Conservation (phyloP, 2,113 vertebrate species). For the Potamarius usumacintae region DNA sequence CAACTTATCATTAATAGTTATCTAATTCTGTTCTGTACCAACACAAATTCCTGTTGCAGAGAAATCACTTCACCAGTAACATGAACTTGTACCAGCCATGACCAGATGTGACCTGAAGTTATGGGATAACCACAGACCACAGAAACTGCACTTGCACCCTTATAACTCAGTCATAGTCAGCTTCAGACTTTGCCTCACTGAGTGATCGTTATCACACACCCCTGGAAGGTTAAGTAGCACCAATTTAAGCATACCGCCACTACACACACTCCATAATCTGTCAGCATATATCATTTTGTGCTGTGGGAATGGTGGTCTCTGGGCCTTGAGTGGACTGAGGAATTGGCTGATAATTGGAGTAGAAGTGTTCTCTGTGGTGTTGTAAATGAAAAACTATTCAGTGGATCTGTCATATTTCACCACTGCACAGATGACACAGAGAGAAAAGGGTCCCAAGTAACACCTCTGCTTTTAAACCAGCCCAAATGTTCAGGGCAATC, state of each 20-base stretch:
- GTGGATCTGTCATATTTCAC: conserved; percentile 40
- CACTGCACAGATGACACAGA: conserved; percentile 3
- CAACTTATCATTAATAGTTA: conserved; percentile 32
- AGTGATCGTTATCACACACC: conserved; percentile 10
- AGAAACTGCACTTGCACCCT: neutral
- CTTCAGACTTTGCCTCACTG: neutral
- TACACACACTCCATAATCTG: conserved; percentile 10
- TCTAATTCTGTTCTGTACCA: neutral
- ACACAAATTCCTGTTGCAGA: neutral
- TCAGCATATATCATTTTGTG: conserved; percentile 5
- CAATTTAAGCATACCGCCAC: conserved; percentile 15
- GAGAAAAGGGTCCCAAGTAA: conserved; percentile 31
- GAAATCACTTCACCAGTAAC: neutral
- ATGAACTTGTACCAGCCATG: conserved; percentile 1
- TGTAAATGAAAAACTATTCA: conserved; percentile 26
- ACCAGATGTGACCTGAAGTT: conserved; percentile 37
- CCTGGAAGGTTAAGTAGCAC: conserved; percentile 26
- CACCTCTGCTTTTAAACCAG: conserved; percentile 33
- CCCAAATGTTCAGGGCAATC: conserved; percentile 36
- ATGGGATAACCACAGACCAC: conserved; percentile 2
- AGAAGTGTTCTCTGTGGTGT: conserved; percentile 32
- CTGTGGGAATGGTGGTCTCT: conserved; percentile 36
- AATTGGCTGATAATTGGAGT: conserved; percentile 47
- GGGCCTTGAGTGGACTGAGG: conserved; percentile 14
- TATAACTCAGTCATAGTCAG: conserved; percentile 13